A percentile compares a stretch with the other conserved stretches of the same genome.
Evolutionary conservation across 2,797 vertebrate species (phyloP).

Genomic region (Micrastur ruficollis): DNA sequence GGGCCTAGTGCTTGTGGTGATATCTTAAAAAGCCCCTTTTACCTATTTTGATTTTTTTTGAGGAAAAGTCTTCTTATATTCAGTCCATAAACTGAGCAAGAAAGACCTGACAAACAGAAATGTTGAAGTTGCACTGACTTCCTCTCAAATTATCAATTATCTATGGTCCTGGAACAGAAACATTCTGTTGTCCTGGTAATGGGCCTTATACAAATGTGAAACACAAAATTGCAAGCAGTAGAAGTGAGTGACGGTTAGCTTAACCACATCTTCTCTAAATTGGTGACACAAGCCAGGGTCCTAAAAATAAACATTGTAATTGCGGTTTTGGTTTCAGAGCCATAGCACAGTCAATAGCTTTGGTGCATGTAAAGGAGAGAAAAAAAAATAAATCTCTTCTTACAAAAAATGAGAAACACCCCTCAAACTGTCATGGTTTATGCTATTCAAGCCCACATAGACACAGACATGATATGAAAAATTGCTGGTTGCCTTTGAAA

Average conservation of each 20-base stretch:
- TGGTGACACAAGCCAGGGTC: constrained; percentile 43
- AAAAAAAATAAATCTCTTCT: not conserved
- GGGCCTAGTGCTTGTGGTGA: not conserved
- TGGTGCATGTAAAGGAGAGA: not conserved
- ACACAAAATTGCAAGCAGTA: constrained; percentile 26
- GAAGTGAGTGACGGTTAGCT: constrained; percentile 45
- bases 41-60: not conserved
- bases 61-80: not conserved
- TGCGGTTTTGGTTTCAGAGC: constrained; percentile 68
- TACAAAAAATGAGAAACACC: not conserved
- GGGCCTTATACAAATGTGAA: constrained; percentile 33
- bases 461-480: not conserved
- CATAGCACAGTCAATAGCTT: constrained; percentile 14
- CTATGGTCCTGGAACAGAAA: not conserved
- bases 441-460: not conserved
- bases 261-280: constrained; percentile 72
- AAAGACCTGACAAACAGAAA: not conserved
- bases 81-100: not conserved
- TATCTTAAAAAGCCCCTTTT: not conserved
- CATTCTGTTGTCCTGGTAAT: not conserved
- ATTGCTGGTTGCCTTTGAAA: not conserved
- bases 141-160: not conserved
- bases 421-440: not conserved
- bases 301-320: constrained; percentile 68
- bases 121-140: not conserved